Conservation (phyloP, 2,888 invertebrate species). For the Chirona hameri region DNA sequence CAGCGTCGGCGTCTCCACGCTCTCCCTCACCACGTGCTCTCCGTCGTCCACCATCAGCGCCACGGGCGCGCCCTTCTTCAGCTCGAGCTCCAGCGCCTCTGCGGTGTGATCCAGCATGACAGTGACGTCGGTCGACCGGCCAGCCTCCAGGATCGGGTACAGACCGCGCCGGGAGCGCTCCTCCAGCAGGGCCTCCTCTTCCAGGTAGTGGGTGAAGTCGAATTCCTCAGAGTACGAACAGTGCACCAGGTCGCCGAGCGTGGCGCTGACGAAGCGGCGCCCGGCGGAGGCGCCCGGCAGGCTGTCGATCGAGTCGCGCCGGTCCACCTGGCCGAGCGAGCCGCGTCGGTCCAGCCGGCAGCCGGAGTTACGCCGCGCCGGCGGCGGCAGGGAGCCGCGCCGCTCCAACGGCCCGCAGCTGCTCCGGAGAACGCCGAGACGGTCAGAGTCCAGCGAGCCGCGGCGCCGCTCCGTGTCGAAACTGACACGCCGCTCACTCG, state of each 20-base stretch:
- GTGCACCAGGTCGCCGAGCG: slow-evolving; percentile 9
- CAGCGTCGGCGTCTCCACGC: no score
- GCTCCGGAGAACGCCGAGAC: no score
- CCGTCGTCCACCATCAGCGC: neutral
- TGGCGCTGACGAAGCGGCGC: neutral
- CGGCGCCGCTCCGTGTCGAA: neutral
- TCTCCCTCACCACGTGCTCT: neutral
- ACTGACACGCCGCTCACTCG: neutral
- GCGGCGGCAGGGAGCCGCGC: no score
- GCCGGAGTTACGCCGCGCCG: no score
- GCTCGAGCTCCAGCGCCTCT: neutral
- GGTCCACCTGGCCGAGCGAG: neutral
- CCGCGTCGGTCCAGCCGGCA: neutral
- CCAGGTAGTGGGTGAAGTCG: slow-evolving; percentile 31
- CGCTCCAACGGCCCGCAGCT: no score
- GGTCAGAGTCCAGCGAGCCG: no score
- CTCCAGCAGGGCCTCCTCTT: slow-evolving; percentile 13
- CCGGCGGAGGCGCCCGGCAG: neutral
- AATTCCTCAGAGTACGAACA: neutral
- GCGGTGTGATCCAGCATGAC: neutral
- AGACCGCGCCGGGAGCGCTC: neutral
- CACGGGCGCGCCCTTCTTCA: neutral
- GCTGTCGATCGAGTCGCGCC: neutral
- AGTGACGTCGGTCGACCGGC: neutral
- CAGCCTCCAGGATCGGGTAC: neutral